Base-by-base conservation (phyloP, 2,113 vertebrate genomes). In the Anser cygnoides region DNA sequence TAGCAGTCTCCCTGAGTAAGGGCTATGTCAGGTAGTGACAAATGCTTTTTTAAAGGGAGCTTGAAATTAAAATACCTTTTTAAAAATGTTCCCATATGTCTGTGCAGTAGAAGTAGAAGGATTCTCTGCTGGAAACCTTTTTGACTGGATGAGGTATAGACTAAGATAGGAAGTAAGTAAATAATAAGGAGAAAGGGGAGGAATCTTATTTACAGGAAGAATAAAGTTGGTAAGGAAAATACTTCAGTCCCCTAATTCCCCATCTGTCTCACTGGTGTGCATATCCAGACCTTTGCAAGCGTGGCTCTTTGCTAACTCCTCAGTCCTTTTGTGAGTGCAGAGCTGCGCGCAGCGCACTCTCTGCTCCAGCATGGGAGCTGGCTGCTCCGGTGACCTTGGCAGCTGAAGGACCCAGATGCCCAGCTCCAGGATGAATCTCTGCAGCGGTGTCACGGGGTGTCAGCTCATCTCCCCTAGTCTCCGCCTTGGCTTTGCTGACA, bases 331-430 rank as follows among this genome's bases (percentile, higher is more conserved):
- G 46, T 1, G 66, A 88, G 63, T 3, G 11, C 67, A 7, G 83
- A 77, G 90, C 90, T 31, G 50, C 3, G 50, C 62, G 25, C 13
- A 0, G 31, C 1, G 2, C 29, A 71, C 62, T 65, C 90, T 22
- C 68, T 3, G 11, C 68, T 70, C 71, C 41, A 28, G 92, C 79
- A 84, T 13, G 83, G 92, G 90, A 96, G 93, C 92, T 72, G 94
- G 59, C 89, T 93, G 90, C 62, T 91, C 88, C 3, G 1, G 33
- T 93, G 96, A 95, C 95, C 96, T 73, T 80, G 96, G 93, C 95
- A 96, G 96, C 93, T 97, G 96, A 87, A 93, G 89, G 95, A 39
- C 96, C 95, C 96, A 96, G 96, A 91, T 97, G 96, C 93, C 96
- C 92, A 89, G 96, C 96, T 96, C 84, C 96, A 66, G 93, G 93